These are phyloP conservation scores for Eristalis intricaria DNA, from an alignment of 2,888 invertebrate genomes.

Conservation along the genomic window DNA sequence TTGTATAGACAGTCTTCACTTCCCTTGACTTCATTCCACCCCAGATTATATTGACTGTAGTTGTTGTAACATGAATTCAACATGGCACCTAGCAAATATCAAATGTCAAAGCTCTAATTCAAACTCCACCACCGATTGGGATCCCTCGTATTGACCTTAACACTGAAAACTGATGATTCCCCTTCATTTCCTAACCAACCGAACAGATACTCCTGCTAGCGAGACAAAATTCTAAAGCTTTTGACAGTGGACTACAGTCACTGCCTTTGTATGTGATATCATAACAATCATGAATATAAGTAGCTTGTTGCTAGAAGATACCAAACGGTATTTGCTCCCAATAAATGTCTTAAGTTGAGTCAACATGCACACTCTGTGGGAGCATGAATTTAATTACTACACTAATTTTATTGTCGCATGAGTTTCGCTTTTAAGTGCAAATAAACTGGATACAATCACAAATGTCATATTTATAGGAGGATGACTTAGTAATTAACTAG, in stretches of 20 bases:
- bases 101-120: background rate
- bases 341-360: constrained; percentile 13
- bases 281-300: background rate
- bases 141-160: background rate
- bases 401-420: constrained; percentile 19
- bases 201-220: background rate
- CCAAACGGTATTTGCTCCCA: background rate
- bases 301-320: background rate
- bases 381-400: constrained; percentile 43
- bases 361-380: constrained; percentile 21
- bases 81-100: background rate
- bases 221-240: background rate
- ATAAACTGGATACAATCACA: constrained; percentile 14
- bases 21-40: too few species aligned
- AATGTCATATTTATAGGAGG: constrained; percentile 41
- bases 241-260: too few species aligned
- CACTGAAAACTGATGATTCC: background rate
- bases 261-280: background rate
- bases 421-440: constrained; percentile 1
- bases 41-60: background rate
- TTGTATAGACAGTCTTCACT: background rate
- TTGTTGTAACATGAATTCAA: background rate
- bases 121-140: background rate
- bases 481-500: constrained; percentile 42
- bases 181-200: background rate